phyloP scores from a whole-genome alignment of 2,797 vertebrate species.

The Platalea minor region DNA sequence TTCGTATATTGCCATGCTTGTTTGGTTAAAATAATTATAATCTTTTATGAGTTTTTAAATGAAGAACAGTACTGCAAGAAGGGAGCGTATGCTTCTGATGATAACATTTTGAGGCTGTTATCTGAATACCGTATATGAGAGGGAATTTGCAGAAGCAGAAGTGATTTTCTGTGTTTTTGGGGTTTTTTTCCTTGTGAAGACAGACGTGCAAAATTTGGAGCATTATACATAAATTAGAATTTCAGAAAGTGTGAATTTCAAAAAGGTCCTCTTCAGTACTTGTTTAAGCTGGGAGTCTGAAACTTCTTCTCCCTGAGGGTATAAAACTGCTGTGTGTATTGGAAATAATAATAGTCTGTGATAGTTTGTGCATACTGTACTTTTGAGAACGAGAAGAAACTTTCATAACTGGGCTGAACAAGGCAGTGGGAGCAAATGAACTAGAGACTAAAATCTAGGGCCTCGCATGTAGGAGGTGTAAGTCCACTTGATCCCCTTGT shows the following conservation, averaged over 20 bases:
- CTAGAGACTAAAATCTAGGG: neutral
- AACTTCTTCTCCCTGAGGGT: neutral
- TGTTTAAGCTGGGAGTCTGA: neutral
- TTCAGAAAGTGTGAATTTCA: neutral
- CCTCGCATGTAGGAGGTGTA: neutral
- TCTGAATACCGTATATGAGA: neutral
- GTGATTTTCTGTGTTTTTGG: neutral
- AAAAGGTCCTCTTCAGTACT: neutral
- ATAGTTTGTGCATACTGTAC: neutral
- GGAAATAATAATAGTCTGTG: neutral
- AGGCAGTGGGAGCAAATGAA: neutral
- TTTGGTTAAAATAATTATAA: conserved; percentile 14
- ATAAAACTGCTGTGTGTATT: neutral
- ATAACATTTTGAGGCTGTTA: neutral
- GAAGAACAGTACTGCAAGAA: neutral
- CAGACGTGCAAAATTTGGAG: neutral
- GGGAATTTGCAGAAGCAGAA: neutral
- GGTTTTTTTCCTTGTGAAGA: neutral
- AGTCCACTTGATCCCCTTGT: neutral
- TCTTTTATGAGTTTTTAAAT: neutral
- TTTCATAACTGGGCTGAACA: neutral
- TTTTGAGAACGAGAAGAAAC: neutral
- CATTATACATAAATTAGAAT: neutral
- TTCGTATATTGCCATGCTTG: neutral
- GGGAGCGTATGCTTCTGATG: neutral